Conservation (phyloP, 1,140 invertebrate genomes). For the Ips typographus region DNA sequence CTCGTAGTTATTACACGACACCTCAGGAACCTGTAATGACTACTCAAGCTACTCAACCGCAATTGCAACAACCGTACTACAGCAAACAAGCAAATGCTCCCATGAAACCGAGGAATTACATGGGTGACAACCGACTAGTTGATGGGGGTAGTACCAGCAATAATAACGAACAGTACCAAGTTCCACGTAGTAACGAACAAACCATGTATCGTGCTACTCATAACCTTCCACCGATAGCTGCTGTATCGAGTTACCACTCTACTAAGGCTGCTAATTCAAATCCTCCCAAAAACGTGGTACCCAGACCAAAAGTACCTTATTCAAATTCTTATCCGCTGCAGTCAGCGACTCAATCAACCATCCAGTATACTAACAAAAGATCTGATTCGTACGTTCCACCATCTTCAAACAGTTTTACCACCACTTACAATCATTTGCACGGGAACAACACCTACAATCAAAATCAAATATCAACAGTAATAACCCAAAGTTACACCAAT, state of each 20-base stretch:
- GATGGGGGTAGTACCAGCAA: constrained; percentile 4
- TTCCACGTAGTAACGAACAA: constrained; percentile 12
- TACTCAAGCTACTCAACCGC: neutral
- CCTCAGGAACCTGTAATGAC: neutral
- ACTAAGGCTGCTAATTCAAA: constrained; percentile 49
- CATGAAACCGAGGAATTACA: neutral
- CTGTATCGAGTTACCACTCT: constrained; percentile 55
- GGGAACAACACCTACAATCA: constrained; percentile 27
- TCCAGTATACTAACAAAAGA: constrained; percentile 14
- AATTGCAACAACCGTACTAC: neutral
- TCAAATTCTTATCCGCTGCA: constrained; percentile 19
- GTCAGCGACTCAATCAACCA: neutral
- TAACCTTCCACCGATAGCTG: constrained; percentile 57
- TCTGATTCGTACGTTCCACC: constrained; percentile 6
- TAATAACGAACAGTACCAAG: constrained; percentile 10
- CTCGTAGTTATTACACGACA: constrained; percentile 43
- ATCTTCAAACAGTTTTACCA: neutral
- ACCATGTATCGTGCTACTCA: constrained; percentile 50
- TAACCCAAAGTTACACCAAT: constrained; percentile 37
- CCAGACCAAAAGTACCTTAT: constrained; percentile 29
- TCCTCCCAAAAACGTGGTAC: constrained; percentile 35
- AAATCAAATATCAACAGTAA: constrained; percentile 29
- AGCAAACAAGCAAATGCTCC: constrained; percentile 4
- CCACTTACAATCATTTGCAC: constrained; percentile 7
- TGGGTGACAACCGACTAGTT: constrained; percentile 5